Evolutionary conservation across 92 coral and sea anemone species (phyloP), one percentile per base, ranked within the genome.

Genomic region (Zoanthus gigantus): DNA sequence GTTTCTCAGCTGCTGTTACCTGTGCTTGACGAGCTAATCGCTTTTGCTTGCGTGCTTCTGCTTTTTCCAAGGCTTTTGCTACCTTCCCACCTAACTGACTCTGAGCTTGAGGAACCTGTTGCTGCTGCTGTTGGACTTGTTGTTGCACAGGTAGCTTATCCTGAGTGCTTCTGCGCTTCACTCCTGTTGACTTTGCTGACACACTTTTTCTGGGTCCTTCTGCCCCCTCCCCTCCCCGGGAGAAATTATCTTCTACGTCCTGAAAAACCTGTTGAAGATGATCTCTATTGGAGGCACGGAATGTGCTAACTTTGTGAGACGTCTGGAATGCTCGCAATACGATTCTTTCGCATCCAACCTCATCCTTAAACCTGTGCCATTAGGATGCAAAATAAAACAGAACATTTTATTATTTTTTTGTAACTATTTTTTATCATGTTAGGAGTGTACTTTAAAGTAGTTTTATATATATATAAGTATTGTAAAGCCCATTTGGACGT

Each of bases 41-140:
- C 93, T 95, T 97, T 77, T 89, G 86, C 54, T 93, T 91, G 30
- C 99, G 92, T 2, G 98, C 97, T 78, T 97, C 99, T 23, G 99
- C 99, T 85, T 97, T 97, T 65, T 96, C 99, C 57, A 97, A 79
- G 11, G 98, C 99, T 69, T 92, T 97, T 1, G 99, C 99, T 23
- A 97, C 99, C 76, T 97, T 97, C 60, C 99, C 97, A 48, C 96
- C 97, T n/a, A 97, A 92, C 92, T 97, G 98, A 34, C 98, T 93
- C 73, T 92, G 96, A 12, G 79, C 82, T 30, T 87, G 85, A 9
- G 93, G 95, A 56, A 89, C 89, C 79, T 93, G 98, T 54, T 90
- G 74, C 46, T 69, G 74, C 74, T 69, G 94, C 77, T 89, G 94
- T 57, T 92, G 94, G 15, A 76, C 91, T 52, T 74, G 92, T 54